A percentile compares a stretch with the other conserved stretches of the same genome.
Conservation (phyloP, 2,888 invertebrate species). For the Alitta virens region DNA sequence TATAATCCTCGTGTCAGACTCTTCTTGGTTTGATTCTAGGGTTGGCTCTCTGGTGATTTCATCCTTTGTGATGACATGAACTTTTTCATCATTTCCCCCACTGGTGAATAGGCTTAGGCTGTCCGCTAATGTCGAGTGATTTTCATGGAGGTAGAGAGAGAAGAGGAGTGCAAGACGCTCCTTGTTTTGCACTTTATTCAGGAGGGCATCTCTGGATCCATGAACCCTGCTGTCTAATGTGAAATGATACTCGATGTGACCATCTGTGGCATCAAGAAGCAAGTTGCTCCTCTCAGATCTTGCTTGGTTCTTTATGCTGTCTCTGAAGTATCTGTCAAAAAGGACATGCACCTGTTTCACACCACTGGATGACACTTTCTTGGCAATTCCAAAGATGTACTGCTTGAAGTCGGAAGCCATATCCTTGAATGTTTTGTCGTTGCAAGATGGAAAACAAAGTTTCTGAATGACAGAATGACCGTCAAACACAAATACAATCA, state of each 20-base stretch:
- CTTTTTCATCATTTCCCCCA: not conserved
- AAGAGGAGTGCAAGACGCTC: not conserved
- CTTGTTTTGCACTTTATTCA: not conserved
- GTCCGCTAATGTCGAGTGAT: not conserved
- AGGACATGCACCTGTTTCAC: not conserved
- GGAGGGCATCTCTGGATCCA: not conserved
- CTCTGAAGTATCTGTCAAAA: not conserved
- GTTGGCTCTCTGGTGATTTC: not conserved
- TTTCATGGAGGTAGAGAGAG: not conserved
- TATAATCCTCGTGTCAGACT: slow-evolving; percentile 6
- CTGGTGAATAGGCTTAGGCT: not conserved
- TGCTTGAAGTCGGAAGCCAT: slow-evolving; percentile 2
- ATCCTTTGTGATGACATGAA: not conserved
- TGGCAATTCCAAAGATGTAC: not conserved
- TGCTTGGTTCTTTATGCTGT: not conserved
- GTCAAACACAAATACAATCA: slow-evolving; percentile 3
- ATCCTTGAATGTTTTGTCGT: not conserved
- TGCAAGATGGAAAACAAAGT: not conserved
- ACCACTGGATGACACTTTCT: not conserved
- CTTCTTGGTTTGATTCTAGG: not conserved
- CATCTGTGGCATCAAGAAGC: too few relatives aligned
- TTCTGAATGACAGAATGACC: slow-evolving; percentile 1
- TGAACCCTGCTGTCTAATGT: not conserved
- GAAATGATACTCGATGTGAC: not conserved
- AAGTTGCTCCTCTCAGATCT: not conserved